These are phyloP conservation scores for Tupaia tana DNA, from an alignment of 2,113 vertebrate genomes.

Conservation along the genomic window DNA sequence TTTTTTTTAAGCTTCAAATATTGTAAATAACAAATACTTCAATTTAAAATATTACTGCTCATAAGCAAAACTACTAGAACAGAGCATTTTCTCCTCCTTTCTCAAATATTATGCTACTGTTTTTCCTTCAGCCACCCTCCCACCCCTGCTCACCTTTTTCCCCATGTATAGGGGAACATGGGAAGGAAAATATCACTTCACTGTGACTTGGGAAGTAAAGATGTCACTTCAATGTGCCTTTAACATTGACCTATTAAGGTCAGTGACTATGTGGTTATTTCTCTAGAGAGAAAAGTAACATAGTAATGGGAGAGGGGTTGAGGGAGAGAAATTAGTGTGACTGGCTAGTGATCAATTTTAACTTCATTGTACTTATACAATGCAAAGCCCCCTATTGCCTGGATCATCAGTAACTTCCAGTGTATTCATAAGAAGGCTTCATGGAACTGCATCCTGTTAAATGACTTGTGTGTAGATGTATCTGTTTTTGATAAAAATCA, in stretches of 20 bases:
- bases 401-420: background rate
- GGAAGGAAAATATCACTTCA: background rate
- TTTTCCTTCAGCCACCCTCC: too few species aligned
- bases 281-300: background rate
- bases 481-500: background rate
- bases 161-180: too few species aligned
- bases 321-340: background rate
- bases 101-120: background rate
- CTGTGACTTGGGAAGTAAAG: background rate
- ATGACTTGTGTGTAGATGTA: background rate
- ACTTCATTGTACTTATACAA: background rate
- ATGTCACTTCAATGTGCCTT: background rate
- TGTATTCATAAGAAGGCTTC: background rate
- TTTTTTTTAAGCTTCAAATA: background rate
- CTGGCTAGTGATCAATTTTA: background rate
- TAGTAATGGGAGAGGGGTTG: background rate
- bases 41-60: background rate
- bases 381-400: background rate
- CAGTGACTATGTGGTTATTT: background rate
- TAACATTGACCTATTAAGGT: background rate
- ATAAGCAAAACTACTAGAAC: background rate
- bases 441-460: background rate
- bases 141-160: accelerated
- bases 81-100: background rate
- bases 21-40: background rate